Evolutionary conservation across 1,140 invertebrate genomes (phyloP).

Genomic region (Archegozetes longisetosus): DNA sequence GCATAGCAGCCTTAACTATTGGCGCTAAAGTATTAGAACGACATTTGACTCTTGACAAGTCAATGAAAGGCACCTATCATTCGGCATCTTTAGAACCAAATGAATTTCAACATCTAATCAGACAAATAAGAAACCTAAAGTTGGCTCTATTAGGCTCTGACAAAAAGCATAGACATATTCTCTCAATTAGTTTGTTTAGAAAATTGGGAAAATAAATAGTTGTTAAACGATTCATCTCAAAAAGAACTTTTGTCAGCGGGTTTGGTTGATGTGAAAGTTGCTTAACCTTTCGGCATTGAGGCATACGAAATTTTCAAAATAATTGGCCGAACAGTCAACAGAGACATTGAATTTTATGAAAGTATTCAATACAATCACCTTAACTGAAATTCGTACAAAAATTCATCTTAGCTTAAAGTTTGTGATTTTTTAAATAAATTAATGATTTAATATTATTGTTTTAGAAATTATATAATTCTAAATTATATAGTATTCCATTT

Average conservation of each 20-base stretch:
- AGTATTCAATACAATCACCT: constrained; percentile 25
- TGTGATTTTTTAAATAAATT: too few species aligned
- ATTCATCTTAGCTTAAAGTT: too few species aligned
- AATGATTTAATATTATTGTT: too few species aligned
- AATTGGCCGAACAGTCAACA: constrained; percentile 37
- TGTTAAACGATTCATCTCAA: constrained; percentile 37
- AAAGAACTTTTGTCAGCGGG: constrained; percentile 37
- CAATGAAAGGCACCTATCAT: constrained; percentile 58
- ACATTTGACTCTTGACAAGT: constrained; percentile 56
- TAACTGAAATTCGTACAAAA: too few species aligned
- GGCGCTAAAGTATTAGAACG: constrained; percentile 60
- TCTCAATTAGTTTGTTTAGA: constrained; percentile 44
- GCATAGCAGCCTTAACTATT: constrained; percentile 45
- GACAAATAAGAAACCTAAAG: constrained; percentile 37
- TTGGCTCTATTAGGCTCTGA: constrained; percentile 38
- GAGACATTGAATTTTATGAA: constrained; percentile 30
- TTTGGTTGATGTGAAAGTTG: constrained; percentile 53
- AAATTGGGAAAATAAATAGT: constrained; percentile 61
- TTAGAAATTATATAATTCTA: too few species aligned
- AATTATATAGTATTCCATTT: too few species aligned
- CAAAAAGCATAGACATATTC: constrained; percentile 37
- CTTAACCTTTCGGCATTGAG: constrained; percentile 47
- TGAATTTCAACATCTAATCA: constrained; percentile 36
- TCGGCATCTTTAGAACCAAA: constrained; percentile 46
- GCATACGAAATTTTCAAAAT: constrained; percentile 37